Base-by-base conservation (phyloP, 2,797 vertebrate genomes). In the Clarias platycephalus region DNA sequence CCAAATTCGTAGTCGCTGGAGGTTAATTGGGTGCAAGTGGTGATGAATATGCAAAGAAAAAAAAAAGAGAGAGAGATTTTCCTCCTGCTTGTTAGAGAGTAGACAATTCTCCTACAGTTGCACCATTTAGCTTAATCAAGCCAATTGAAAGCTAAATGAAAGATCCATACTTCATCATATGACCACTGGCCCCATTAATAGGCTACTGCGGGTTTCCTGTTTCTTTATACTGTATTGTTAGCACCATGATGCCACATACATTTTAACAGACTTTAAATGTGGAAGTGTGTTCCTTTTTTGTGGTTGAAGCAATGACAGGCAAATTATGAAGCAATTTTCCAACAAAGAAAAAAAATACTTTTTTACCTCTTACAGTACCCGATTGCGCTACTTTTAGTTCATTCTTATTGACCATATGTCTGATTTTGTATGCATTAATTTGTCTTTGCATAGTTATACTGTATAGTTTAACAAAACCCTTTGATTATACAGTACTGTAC, bases 1-100 rank as follows among this genome's bases (percentile, higher is more conserved):
- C 70, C 70, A 72, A 72, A 5, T 72, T 26, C 37, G 44, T 67
- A 55, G 49, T 67, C 24, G 79, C 68, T 22, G 16, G 26, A 24
- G 55, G 53, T 72, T 81, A 71, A 81, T 57, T 83, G 60, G 16
- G 74, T 83, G 44, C 37, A 4, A 64, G 26, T 58, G 22, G 26
- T 67, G 62, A 76, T 64, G 60, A 64, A 58, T 84, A n/a, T 60
- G 34, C 64, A 70, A 16, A 53, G 12, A 3, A 53, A 40, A 40
- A 53, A 53, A 53, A 53, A 28, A 62, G 55, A 62, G 49, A 62
- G 44, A 74, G 8, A 75, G 16, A 20, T 55, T 55, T 55, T 55
- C 49, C 1, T 26, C 18, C 49, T 20, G 49, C 49, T 75, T 75
- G 55, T 75, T n/a, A 72, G 70, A 72, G 24, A 49, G 70, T n/a